A percentile compares a stretch with the other conserved stretches of the same genome.
phyloP scores from a whole-genome alignment of 2,888 invertebrate species.

The Rhimphoctona megacephalus region DNA sequence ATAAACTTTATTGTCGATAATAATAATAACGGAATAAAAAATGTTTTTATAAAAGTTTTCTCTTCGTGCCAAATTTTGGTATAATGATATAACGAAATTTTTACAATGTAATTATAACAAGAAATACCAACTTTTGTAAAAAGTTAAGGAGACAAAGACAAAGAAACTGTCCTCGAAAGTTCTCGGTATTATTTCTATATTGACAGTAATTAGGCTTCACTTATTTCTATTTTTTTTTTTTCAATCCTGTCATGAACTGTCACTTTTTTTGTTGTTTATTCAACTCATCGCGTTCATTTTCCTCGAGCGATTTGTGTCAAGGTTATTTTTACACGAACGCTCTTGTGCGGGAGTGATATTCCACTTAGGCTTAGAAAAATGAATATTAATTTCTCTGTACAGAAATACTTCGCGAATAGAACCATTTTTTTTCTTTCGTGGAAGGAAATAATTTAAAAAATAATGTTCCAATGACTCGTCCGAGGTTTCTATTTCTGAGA shows the following conservation, averaged over 20 bases:
- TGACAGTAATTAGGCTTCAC: not conserved
- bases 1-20: not conserved
- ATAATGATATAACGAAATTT: not conserved
- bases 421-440: not conserved
- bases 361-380: not conserved
- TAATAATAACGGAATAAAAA: not conserved
- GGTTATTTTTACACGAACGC: slow-evolving; percentile 28
- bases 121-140: not conserved
- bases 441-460: not conserved
- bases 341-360: not conserved
- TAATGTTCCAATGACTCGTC: not conserved
- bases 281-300: slow-evolving; percentile 1
- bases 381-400: not conserved
- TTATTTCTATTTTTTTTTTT: not conserved
- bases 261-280: slow-evolving; percentile 1
- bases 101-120: not conserved
- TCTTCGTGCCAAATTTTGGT: not conserved
- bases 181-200: not conserved
- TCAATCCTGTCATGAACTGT: not conserved
- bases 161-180: not conserved
- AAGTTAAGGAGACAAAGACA: not conserved
- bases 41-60: not conserved
- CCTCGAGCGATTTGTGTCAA: slow-evolving; percentile 21
- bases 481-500: not conserved
- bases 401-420: not conserved